Evolutionary conservation across 2,888 invertebrate genomes (phyloP), one percentile per base, ranked within the genome.

Genomic region (Entomobrya multifasciata): DNA sequence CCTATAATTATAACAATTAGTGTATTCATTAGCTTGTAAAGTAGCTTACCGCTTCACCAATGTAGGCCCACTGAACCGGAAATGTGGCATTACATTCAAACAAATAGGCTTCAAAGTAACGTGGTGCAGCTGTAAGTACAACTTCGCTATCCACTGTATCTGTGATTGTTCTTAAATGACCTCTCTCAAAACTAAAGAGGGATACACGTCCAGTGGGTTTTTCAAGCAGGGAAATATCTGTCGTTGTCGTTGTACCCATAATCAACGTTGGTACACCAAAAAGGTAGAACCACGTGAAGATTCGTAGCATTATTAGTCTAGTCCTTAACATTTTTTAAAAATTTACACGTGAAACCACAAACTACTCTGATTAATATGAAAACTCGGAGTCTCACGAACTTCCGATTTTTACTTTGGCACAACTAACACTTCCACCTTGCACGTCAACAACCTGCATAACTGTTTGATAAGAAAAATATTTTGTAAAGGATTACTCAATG

Each of bases 1-100:
- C n/a, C n/a, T n/a, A n/a, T n/a, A n/a, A n/a, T n/a, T n/a, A n/a
- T n/a, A n/a, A n/a, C n/a, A n/a, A n/a, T n/a, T n/a, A n/a, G n/a
- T n/a, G n/a, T n/a, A n/a, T n/a, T n/a, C n/a, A n/a, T n/a, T n/a
- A n/a, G n/a, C n/a, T n/a, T n/a, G n/a, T n/a, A n/a, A n/a, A n/a
- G n/a, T n/a, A n/a, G 20, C 88, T 87, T 70, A 90, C 89, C 30
- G 85, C 90, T 65, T 90, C 89, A 13, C 90, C 90, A 62, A 89
- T 70, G 41, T 90, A 90, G n/a, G 82, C 82, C 89, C 89, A 90
- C 52, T 89, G 88, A 20, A 90, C 87, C 1, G 90, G 90, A 65
- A 81, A 89, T 0, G 87, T 87, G 15, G 88, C 88, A 83, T 90
- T 90, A 47, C 90, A 90, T 57, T 90, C 88, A 49, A 89, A 89